Evolutionary conservation across 2,797 vertebrate genomes (phyloP).

Genomic region (Pseudopleuronectes americanus): DNA sequence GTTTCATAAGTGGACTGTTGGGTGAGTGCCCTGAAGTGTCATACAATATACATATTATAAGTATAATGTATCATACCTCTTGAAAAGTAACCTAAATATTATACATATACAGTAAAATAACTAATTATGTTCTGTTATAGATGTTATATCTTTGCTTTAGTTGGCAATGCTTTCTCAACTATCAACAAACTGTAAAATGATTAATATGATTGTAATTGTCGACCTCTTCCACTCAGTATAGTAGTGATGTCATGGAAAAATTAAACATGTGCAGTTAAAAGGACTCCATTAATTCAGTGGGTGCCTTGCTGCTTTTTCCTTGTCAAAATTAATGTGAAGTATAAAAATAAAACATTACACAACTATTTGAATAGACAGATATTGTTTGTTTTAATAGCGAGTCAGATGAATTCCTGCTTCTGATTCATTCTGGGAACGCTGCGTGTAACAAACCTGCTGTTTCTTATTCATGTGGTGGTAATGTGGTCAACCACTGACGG

Average conservation of each 20-base stretch:
- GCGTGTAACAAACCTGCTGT: constrained; percentile 34
- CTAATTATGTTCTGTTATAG: not conserved
- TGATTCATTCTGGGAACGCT: constrained; percentile 36
- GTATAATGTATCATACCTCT: too few species aligned
- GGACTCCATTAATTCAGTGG: constrained; percentile 8
- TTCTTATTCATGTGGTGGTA: constrained; percentile 42
- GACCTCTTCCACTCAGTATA: not conserved
- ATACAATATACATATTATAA: too few species aligned
- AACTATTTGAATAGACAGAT: constrained; percentile 21
- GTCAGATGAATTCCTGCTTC: constrained; percentile 33
- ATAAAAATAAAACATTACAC: not conserved
- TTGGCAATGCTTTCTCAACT: constrained; percentile 9
- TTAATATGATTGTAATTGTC: constrained; percentile 2
- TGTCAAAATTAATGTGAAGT: too few species aligned
- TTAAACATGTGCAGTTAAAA: constrained; percentile 12
- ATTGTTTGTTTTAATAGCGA: constrained; percentile 23
- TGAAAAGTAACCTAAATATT: not conserved
- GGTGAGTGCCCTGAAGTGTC: too few species aligned
- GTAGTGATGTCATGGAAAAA: constrained; percentile 22
- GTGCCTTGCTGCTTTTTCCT: not conserved
- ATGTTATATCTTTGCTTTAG: not conserved
- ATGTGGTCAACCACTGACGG: constrained; percentile 47
- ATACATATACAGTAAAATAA: not conserved
- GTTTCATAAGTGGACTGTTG: too few species aligned
- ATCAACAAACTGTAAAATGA: constrained; percentile 3